Evolutionary conservation across 2,797 vertebrate species (phyloP).

Genomic region (Falco naumanni): DNA sequence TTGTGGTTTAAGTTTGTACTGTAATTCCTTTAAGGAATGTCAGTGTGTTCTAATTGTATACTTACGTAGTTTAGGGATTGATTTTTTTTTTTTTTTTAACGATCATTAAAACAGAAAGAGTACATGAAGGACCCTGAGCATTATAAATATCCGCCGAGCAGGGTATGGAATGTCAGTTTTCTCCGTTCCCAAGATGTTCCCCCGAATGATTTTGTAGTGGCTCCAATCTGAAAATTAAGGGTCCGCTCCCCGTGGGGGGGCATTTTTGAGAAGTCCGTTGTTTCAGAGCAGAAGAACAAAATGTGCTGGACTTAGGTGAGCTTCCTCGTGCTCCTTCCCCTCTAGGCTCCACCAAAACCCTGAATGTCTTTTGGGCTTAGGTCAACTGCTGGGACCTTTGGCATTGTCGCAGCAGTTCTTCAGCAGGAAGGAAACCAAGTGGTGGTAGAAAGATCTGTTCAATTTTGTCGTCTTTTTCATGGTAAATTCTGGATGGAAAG

Average conservation of each 20-base stretch:
- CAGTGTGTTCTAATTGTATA: not conserved
- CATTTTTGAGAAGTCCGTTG: not conserved
- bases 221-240: not conserved
- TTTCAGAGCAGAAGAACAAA: not conserved
- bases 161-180: not conserved
- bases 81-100: not conserved
- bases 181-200: not conserved
- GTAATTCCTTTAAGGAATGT: not conserved
- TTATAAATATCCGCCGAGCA: not conserved
- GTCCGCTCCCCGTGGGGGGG: not conserved
- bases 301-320: too few species aligned
- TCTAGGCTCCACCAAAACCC: not conserved
- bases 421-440: too few species aligned
- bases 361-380: not conserved
- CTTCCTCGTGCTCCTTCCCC: not conserved
- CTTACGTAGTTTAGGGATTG: not conserved
- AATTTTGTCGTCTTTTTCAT: not conserved
- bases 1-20: not conserved
- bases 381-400: not conserved
- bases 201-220: not conserved
- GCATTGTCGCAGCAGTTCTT: fast-evolving
- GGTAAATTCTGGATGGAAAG: not conserved
- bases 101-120: not conserved
- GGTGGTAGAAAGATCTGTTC: not conserved
- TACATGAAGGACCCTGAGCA: not conserved